Evolutionary conservation across 2,888 invertebrate species (phyloP).

Genomic region (Erebia ligea): DNA sequence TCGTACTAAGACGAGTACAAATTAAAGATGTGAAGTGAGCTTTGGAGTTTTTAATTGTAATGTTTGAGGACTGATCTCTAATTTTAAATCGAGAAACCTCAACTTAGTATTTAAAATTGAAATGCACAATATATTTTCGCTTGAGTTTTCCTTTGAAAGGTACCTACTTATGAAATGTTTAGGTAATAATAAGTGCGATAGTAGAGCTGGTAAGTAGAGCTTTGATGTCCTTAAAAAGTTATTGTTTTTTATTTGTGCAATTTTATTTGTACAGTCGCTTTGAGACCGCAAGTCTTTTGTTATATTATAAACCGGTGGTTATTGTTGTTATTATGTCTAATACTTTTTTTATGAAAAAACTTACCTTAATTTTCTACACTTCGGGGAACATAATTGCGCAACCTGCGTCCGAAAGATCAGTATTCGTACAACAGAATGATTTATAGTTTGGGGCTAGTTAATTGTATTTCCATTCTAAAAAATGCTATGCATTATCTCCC

Average conservation of each 20-base stretch:
- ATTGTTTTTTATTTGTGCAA: neutral
- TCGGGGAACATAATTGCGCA: constrained; percentile 73
- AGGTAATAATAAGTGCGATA: too few species aligned
- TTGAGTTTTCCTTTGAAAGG: too few species aligned
- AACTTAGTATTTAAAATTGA: neutral
- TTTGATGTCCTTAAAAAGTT: neutral
- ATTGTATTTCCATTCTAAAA: constrained; percentile 80
- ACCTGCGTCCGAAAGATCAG: constrained; percentile 67
- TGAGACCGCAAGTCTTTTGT: constrained; percentile 11
- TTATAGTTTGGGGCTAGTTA: constrained; percentile 74
- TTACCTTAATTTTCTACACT: constrained; percentile 54
- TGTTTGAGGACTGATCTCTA: constrained; percentile 23
- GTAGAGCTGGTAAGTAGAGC: neutral
- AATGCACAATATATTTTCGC: neutral
- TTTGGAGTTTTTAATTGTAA: constrained; percentile 76
- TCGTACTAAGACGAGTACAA: constrained; percentile 63
- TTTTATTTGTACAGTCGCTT: neutral
- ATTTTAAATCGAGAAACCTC: neutral
- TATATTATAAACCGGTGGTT: constrained; percentile 46
- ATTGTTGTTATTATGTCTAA: constrained; percentile 62
- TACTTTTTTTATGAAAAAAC: constrained; percentile 56
- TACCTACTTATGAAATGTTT: too few species aligned
- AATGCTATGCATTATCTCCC: constrained; percentile 74
- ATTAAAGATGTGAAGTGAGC: constrained; percentile 62
- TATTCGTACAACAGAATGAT: constrained; percentile 67